These are phyloP conservation scores for Hedychridium roseum DNA, from an alignment of 2,888 invertebrate species.

Conservation along the genomic window DNA sequence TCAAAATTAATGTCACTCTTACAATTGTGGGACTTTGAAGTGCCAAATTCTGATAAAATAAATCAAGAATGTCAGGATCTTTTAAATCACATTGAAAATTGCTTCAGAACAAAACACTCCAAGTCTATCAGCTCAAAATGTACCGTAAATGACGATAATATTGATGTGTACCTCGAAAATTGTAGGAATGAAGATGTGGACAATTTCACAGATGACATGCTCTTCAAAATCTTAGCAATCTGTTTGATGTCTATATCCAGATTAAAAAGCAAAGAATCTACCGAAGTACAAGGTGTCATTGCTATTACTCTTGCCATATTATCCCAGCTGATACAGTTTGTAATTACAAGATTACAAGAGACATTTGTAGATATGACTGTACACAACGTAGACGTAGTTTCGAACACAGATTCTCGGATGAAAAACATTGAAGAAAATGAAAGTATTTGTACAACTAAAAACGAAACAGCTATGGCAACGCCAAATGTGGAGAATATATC, in stretches of 20 bases:
- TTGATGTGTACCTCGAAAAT: slow-evolving; percentile 48
- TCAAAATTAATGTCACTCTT: slow-evolving; percentile 53
- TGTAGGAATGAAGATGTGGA: slow-evolving; percentile 43
- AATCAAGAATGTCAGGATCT: slow-evolving; percentile 58
- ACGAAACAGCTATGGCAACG: slow-evolving; percentile 2
- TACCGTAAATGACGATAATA: slow-evolving; percentile 42
- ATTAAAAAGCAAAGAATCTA: slow-evolving; percentile 76
- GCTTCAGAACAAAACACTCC: slow-evolving; percentile 40
- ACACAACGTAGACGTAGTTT: slow-evolving; percentile 43
- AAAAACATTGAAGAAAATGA: slow-evolving; percentile 5
- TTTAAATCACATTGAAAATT: slow-evolving; percentile 51
- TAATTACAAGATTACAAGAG: slow-evolving; percentile 53
- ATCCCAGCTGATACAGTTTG: slow-evolving; percentile 72
- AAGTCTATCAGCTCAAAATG: slow-evolving; percentile 27
- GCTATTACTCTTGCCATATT: slow-evolving; percentile 86
- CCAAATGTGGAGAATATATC: slow-evolving; percentile 7
- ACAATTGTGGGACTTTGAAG: slow-evolving; percentile 56
- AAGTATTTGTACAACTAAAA: slow-evolving; percentile 1
- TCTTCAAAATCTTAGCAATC: slow-evolving; percentile 85
- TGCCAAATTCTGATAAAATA: slow-evolving; percentile 48
- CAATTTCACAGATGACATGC: slow-evolving; percentile 66
- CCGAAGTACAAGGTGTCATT: slow-evolving; percentile 81
- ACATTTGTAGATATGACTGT: slow-evolving; percentile 55
- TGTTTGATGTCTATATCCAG: slow-evolving; percentile 83
- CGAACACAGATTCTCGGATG: slow-evolving; percentile 6